Conservation (phyloP, 2,797 vertebrate genomes). For the Myioborus melanocephalus region DNA sequence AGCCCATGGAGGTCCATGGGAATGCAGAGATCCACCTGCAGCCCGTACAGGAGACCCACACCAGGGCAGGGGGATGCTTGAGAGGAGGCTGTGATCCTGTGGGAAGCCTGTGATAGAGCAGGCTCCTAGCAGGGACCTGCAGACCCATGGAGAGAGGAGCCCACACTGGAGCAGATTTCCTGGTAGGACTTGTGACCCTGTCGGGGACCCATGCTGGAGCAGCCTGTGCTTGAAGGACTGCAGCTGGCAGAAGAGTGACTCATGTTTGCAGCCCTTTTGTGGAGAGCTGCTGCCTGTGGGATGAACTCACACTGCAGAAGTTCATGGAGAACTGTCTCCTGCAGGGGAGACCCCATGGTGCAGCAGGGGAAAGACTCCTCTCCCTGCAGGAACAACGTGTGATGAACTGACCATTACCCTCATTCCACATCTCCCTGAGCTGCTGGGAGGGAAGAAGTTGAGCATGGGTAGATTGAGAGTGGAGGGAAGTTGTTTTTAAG, state of each 20-base stretch:
- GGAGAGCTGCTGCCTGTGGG: background rate
- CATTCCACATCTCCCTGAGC: background rate
- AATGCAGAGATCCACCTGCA: background rate
- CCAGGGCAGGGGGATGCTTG: background rate
- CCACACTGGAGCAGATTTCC: background rate
- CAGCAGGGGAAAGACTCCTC: background rate
- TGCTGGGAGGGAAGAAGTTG: background rate
- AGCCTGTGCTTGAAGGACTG: background rate
- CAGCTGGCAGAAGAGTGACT: background rate
- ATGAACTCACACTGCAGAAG: background rate
- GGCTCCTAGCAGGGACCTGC: background rate
- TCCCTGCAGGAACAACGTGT: fast-evolving
- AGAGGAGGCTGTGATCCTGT: background rate
- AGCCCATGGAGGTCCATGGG: fast-evolving
- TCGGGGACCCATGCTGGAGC: fast-evolving
- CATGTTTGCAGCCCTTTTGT: background rate
- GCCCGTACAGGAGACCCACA: fast-evolving
- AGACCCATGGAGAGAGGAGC: background rate
- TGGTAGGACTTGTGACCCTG: background rate
- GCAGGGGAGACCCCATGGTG: fast-evolving
- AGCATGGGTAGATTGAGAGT: fast-evolving
- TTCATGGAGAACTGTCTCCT: background rate
- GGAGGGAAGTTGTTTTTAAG: background rate
- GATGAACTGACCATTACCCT: background rate
- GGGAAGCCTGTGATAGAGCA: background rate